These are phyloP conservation scores for Thysanoteuthis rhombus DNA, from an alignment of 2,888 invertebrate species.

Conservation along the genomic window DNA sequence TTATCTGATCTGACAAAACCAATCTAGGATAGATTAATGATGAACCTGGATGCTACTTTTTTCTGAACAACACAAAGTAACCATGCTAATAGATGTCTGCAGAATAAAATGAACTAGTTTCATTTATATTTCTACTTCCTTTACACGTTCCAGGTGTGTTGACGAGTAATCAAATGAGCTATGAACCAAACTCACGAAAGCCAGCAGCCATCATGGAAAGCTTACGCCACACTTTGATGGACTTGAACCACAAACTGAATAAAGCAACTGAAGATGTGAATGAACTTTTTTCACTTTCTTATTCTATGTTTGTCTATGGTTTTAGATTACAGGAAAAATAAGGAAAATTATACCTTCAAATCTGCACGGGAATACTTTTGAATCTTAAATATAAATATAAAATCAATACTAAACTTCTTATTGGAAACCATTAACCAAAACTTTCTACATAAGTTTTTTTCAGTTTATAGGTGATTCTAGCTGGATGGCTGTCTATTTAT, in stretches of 20 bases:
- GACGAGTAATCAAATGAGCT: not conserved
- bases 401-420: too few species aligned
- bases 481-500: too few species aligned
- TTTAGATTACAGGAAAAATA: slow-evolving; percentile 57
- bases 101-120: not conserved
- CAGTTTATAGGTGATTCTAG: too few species aligned
- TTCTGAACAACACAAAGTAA: too few species aligned
- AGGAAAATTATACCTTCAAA: slow-evolving; percentile 46
- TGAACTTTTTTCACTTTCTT: not conserved
- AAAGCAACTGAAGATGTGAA: slow-evolving; percentile 56
- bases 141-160: not conserved
- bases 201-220: slow-evolving; percentile 49
- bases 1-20: too few species aligned
- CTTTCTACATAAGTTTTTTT: too few species aligned
- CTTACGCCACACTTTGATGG: slow-evolving; percentile 54
- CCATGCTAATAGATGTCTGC: too few species aligned
- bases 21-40: too few species aligned
- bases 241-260: slow-evolving; percentile 57
- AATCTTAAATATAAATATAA: not conserved
- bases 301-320: slow-evolving; percentile 18
- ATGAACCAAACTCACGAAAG: not conserved
- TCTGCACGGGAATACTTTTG: not conserved
- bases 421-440: too few species aligned
- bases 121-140: not conserved
- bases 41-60: too few species aligned